A percentile compares a stretch with the other conserved stretches of the same genome.
These are phyloP conservation scores for Tyria jacobaeae DNA, from an alignment of 2,888 invertebrate genomes.

Conservation along the genomic window DNA sequence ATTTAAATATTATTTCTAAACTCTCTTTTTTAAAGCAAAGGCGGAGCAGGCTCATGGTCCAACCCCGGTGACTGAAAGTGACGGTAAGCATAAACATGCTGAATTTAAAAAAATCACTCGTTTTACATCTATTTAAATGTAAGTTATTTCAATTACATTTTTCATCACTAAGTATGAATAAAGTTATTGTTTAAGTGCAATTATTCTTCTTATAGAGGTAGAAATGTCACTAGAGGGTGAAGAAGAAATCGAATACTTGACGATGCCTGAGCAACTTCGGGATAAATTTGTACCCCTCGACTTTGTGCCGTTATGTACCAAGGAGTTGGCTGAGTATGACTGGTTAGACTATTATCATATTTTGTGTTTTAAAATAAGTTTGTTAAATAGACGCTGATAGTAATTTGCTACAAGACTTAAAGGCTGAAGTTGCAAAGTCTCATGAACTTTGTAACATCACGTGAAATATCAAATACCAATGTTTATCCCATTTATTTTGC, in stretches of 20 bases:
- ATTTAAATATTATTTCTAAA: not conserved
- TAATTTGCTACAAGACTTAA: too few species aligned
- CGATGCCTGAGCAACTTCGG: constrained; percentile 70
- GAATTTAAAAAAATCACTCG: not conserved
- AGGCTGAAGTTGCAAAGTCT: too few species aligned
- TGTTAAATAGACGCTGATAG: too few species aligned
- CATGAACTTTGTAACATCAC: too few species aligned
- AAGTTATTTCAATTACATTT: not conserved
- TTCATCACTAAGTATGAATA: not conserved
- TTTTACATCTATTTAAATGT: too few species aligned
- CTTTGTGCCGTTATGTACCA: constrained; percentile 69
- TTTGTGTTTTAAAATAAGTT: not conserved
- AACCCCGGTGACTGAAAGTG: constrained; percentile 66
- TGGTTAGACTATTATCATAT: constrained; percentile 57
- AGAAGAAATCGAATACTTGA: constrained; percentile 63
- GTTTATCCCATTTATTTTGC: too few species aligned
- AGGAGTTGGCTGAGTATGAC: constrained; percentile 60
- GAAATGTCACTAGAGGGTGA: constrained; percentile 66
- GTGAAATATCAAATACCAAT: too few species aligned
- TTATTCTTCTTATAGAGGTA: constrained; percentile 46
- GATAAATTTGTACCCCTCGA: constrained; percentile 73
- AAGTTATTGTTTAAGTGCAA: not conserved
- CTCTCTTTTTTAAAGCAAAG: constrained; percentile 3
- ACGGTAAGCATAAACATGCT: constrained; percentile 53
- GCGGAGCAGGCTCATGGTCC: constrained; percentile 58